A percentile compares a stretch with the other conserved stretches of the same genome.
Conservation (phyloP, 2,113 vertebrate species). For the Leptobrachium leishanense region DNA sequence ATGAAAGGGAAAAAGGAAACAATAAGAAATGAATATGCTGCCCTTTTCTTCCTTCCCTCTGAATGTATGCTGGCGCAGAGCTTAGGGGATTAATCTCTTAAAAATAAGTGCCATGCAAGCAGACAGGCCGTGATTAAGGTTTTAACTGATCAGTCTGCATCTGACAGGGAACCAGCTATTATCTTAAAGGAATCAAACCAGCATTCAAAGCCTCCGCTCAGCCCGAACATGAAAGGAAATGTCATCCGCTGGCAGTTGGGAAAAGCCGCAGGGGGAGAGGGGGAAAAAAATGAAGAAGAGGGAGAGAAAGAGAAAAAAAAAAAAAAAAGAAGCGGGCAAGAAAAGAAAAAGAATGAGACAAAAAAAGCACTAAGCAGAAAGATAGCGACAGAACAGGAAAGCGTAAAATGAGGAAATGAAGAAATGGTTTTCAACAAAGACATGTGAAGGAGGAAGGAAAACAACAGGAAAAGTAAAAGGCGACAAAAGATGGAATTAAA, state of each 20-base stretch:
- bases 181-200: constrained; percentile 99
- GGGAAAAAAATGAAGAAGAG: constrained; percentile 57
- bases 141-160: constrained; percentile 99
- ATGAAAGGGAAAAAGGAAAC: constrained; percentile 38
- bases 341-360: background rate
- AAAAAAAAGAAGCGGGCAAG: constrained; percentile 19
- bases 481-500: too few relatives aligned
- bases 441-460: background rate
- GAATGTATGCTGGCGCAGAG: constrained; percentile 78
- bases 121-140: constrained; percentile 99
- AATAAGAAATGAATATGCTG: constrained; percentile 53
- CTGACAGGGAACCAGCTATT: constrained; percentile 99
- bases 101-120: constrained; percentile 91
- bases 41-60: constrained; percentile 60
- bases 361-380: background rate
- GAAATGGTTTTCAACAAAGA: background rate
- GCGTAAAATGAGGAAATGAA: background rate
- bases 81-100: constrained; percentile 87
- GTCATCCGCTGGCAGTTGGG: constrained; percentile 98
- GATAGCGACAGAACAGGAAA: background rate
- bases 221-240: constrained; percentile 99
- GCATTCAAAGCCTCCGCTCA: constrained; percentile 95
- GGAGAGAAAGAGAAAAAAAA: constrained; percentile 54
- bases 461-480: background rate
- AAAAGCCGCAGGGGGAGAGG: constrained; percentile 80